phyloP scores from a whole-genome alignment of 2,888 invertebrate species.

The Ceramica pisi region DNA sequence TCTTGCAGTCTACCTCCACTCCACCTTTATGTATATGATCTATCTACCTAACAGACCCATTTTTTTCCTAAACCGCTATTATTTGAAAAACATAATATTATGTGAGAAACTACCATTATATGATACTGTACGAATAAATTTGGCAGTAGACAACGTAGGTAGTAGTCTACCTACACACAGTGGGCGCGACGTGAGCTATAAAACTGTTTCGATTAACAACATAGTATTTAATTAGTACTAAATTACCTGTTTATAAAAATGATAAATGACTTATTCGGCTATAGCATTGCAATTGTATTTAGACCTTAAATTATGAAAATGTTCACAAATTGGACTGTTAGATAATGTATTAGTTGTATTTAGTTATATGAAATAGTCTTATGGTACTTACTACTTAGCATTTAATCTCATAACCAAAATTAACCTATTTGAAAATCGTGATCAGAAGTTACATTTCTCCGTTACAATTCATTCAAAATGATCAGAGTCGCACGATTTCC shows the following conservation, averaged over 20 bases:
- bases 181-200: slow-evolving; percentile 70
- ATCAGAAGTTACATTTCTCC: slow-evolving; percentile 57
- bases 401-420: slow-evolving; percentile 41
- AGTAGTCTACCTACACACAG: slow-evolving; percentile 65
- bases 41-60: slow-evolving; percentile 4
- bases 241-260: background rate
- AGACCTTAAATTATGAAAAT: background rate
- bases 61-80: slow-evolving; percentile 15
- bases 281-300: background rate
- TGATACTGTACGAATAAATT: slow-evolving; percentile 58
- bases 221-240: slow-evolving; percentile 59
- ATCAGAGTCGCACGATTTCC: slow-evolving; percentile 63
- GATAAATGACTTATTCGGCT: background rate
- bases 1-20: background rate
- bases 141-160: slow-evolving; percentile 68
- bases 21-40: too few relatives aligned
- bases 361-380: background rate
- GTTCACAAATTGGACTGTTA: background rate
- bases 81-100: slow-evolving; percentile 22
- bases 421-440: slow-evolving; percentile 52
- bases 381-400: slow-evolving; percentile 16
- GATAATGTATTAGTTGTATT: background rate
- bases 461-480: slow-evolving; percentile 58
- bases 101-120: slow-evolving; percentile 33
- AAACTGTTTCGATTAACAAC: slow-evolving; percentile 71